These are phyloP conservation scores for Cotesia congregata DNA, from an alignment of 2,888 invertebrate species.

Conservation along the genomic window DNA sequence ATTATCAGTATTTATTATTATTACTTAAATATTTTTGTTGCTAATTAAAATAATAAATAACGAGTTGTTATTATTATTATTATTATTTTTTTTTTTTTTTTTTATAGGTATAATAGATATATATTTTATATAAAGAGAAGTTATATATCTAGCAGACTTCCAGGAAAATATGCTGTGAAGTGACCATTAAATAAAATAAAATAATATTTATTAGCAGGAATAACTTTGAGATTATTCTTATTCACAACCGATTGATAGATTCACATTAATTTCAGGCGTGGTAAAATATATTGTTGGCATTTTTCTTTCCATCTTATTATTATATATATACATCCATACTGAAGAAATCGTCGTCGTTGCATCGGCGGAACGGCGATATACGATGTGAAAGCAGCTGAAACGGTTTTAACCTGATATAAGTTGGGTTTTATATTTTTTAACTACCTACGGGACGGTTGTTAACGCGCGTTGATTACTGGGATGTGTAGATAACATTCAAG, in stretches of 20 bases:
- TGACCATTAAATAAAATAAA: not conserved
- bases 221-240: not conserved
- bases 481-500: constrained; percentile 14
- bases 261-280: constrained; percentile 25
- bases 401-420: constrained; percentile 47
- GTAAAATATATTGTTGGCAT: constrained; percentile 44
- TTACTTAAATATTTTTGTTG: not conserved
- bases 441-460: constrained; percentile 15
- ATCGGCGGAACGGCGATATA: constrained; percentile 64
- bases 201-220: not conserved
- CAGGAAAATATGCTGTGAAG: not conserved
- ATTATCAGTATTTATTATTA: not conserved
- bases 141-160: constrained; percentile 2
- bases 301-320: constrained; percentile 57
- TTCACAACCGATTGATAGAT: not conserved
- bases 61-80: not conserved
- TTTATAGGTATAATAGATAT: not conserved
- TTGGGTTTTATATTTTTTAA: constrained; percentile 29
- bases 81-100: not conserved
- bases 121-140: not conserved
- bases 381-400: constrained; percentile 65
- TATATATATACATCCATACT: constrained; percentile 49
- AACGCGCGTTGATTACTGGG: constrained; percentile 13
- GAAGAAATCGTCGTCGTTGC: constrained; percentile 60
- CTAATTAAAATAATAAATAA: not conserved